These are phyloP conservation scores for Apolygus lucorum DNA, from an alignment of 1,140 invertebrate genomes.

Conservation along the genomic window DNA sequence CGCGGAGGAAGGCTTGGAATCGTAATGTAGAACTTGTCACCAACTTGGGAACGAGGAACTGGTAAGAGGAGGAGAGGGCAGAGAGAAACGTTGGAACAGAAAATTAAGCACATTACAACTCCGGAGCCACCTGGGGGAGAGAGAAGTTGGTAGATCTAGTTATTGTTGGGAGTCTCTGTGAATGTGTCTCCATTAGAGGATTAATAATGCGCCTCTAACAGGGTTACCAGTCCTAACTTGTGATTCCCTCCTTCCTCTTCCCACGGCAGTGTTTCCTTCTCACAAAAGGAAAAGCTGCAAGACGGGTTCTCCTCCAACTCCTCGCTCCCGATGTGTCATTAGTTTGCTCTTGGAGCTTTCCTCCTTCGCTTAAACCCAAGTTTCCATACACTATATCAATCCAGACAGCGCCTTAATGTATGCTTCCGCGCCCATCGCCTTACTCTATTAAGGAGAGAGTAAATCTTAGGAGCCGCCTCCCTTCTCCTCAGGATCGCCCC, in stretches of 20 bases:
- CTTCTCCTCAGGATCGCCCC: not conserved
- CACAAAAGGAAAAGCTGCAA: not conserved
- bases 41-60: not conserved
- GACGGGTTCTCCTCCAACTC: not conserved
- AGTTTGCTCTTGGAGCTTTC: not conserved
- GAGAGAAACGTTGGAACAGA: not conserved
- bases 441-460: not conserved
- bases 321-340: not conserved
- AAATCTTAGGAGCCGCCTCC: not conserved
- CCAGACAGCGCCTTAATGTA: not conserved
- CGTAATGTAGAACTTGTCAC: conserved; percentile 1
- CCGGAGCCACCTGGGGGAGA: not conserved
- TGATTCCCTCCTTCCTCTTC: not conserved
- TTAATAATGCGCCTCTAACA: not conserved
- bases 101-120: conserved; percentile 1
- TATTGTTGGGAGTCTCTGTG: not conserved
- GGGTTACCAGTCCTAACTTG: not conserved
- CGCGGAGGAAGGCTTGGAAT: not conserved
- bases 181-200: conserved; percentile 1
- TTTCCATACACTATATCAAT: conserved; percentile 1
- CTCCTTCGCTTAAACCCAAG: not conserved
- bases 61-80: not conserved
- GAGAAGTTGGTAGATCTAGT: conserved; percentile 1
- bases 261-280: not conserved
- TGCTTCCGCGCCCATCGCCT: not conserved